These are phyloP conservation scores for Parnassius glacialis DNA, from an alignment of 2,888 invertebrate species.

Conservation along the genomic window DNA sequence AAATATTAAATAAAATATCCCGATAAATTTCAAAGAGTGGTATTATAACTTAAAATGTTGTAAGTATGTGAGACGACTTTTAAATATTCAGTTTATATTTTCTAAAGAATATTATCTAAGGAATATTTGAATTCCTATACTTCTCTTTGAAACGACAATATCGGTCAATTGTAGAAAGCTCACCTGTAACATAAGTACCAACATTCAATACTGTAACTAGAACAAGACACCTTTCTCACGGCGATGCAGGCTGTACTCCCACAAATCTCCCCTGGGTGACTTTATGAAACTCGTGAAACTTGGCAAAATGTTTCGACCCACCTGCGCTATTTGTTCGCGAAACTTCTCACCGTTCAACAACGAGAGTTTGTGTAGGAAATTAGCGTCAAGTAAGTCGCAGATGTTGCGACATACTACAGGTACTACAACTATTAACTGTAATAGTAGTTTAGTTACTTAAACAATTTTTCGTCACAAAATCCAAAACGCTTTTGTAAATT, in stretches of 20 bases:
- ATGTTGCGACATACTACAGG: constrained; percentile 1
- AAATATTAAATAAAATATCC: background rate
- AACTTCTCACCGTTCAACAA: constrained; percentile 22
- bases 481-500: background rate
- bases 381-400: constrained; percentile 13
- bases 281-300: constrained; percentile 25
- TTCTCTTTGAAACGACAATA: background rate
- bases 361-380: constrained; percentile 22
- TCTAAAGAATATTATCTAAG: too few relatives aligned
- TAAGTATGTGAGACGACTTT: too few relatives aligned
- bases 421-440: constrained; percentile 10
- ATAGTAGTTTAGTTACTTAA: constrained; percentile 1
- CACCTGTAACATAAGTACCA: background rate
- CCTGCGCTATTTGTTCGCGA: constrained; percentile 26
- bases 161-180: background rate
- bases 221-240: constrained; percentile 16
- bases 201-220: background rate
- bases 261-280: constrained; percentile 22
- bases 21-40: background rate
- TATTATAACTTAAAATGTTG: too few relatives aligned
- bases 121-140: too few relatives aligned
- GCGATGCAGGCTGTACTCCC: constrained; percentile 8
- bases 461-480: too few relatives aligned
- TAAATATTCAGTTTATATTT: too few relatives aligned
- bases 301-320: constrained; percentile 22